phyloP scores from a whole-genome alignment of 2,888 invertebrate species.

The Lydus trimaculatus region DNA sequence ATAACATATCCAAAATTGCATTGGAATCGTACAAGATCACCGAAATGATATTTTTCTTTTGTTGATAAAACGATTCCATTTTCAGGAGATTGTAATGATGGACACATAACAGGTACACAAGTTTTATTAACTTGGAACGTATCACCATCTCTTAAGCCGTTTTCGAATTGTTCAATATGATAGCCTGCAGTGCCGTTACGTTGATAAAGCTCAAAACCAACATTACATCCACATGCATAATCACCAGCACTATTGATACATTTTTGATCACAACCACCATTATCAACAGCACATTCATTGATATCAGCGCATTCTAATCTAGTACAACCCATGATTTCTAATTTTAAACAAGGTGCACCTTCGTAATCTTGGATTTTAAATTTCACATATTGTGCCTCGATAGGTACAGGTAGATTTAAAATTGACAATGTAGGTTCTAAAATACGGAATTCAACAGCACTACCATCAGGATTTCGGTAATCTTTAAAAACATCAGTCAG shows the following conservation, averaged over 20 bases:
- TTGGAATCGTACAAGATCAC: constrained; percentile 88
- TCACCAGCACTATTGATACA: constrained; percentile 90
- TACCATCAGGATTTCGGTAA: constrained; percentile 91
- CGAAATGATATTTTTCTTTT: constrained; percentile 83
- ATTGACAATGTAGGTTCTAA: constrained; percentile 90
- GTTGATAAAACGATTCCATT: constrained; percentile 86
- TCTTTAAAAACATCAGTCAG: constrained; percentile 89
- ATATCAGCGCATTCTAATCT: constrained; percentile 87
- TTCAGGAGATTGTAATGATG: constrained; percentile 76
- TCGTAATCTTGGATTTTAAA: constrained; percentile 89
- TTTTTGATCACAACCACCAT: constrained; percentile 93
- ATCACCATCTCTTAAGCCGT: constrained; percentile 88
- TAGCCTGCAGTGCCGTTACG: constrained; percentile 91
- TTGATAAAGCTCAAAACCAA: constrained; percentile 89
- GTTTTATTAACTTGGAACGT: constrained; percentile 89
- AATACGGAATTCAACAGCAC: constrained; percentile 91
- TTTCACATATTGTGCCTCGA: constrained; percentile 87
- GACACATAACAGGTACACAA: constrained; percentile 93
- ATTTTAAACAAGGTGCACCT: constrained; percentile 86
- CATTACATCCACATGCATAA: constrained; percentile 87
- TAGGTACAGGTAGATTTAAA: constrained; percentile 86
- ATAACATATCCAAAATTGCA: constrained; percentile 95
- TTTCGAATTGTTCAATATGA: constrained; percentile 79
- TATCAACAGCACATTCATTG: constrained; percentile 85
- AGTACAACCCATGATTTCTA: constrained; percentile 93